phyloP scores from a whole-genome alignment of 1,140 invertebrate species.

The Reticulitermes speratus region DNA sequence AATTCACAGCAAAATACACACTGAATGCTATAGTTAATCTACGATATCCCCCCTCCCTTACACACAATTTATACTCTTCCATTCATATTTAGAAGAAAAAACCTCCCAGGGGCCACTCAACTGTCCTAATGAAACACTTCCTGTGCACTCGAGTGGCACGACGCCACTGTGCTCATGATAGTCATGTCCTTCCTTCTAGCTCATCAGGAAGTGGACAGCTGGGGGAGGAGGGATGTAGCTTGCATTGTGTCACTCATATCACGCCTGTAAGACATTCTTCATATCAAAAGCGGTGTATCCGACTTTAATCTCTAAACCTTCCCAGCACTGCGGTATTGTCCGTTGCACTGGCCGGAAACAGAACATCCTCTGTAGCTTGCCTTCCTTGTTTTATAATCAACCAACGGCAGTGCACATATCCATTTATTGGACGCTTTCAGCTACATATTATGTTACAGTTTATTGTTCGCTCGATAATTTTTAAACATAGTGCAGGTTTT shows the following conservation, averaged over 20 bases:
- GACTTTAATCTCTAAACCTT: background rate
- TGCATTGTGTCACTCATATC: background rate
- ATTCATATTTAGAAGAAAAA: slow-evolving; percentile 18
- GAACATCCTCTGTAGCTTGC: too few species aligned
- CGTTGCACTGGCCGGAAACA: too few species aligned
- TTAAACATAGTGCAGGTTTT: too few species aligned
- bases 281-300: background rate
- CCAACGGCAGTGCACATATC: too few species aligned
- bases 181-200: background rate
- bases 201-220: background rate
- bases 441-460: too few species aligned
- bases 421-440: too few species aligned
- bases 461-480: too few species aligned
- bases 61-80: slow-evolving; percentile 3
- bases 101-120: background rate
- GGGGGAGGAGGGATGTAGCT: background rate
- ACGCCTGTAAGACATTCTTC: background rate
- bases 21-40: background rate
- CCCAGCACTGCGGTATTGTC: background rate
- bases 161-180: background rate
- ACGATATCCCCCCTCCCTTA: background rate
- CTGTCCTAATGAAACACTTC: background rate
- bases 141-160: background rate
- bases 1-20: background rate
- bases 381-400: too few species aligned